Evolutionary conservation across 2,888 invertebrate species (phyloP).

Genomic region (Chromoteleia sp.): DNA sequence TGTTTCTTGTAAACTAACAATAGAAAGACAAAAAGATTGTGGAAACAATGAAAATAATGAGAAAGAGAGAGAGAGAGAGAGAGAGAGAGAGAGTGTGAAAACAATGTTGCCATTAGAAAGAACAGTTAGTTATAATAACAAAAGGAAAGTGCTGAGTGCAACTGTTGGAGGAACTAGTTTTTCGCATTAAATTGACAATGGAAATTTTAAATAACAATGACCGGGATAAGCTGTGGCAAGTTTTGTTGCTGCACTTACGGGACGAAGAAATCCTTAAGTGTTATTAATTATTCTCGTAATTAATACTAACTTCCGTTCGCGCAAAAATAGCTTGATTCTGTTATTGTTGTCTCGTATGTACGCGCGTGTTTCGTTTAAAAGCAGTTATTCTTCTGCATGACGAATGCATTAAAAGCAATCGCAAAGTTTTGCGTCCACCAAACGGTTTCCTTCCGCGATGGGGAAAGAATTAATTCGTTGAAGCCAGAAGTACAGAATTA

Average conservation of each 20-base stretch:
- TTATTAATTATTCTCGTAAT: constrained; percentile 20
- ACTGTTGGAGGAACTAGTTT: constrained; percentile 19
- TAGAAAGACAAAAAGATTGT: neutral
- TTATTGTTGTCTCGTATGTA: neutral
- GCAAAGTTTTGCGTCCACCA: constrained; percentile 8
- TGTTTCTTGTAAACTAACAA: neutral
- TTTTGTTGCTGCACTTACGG: neutral
- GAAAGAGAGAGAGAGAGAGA: too few species aligned
- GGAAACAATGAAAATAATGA: constrained; percentile 34
- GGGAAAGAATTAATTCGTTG: neutral
- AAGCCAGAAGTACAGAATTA: constrained; percentile 6
- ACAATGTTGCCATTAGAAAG: constrained; percentile 38
- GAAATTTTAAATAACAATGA: constrained; percentile 38
- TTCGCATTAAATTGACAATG: constrained; percentile 40
- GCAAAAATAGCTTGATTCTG: neutral
- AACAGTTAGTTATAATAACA: constrained; percentile 34
- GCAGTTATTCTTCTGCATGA: neutral
- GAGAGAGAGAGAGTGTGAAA: constrained; percentile 12
- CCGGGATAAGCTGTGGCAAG: neutral
- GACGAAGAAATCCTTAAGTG: constrained; percentile 8
- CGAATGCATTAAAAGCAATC: constrained; percentile 17
- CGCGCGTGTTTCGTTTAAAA: constrained; percentile 5
- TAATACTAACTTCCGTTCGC: constrained; percentile 1
- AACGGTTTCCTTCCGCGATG: neutral
- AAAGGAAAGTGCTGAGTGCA: constrained; percentile 18